Percentiles rank a stretch among this genome's conserved stretches.
Conservation (phyloP, 2,888 invertebrate genomes). For the Adela reaumurella region DNA sequence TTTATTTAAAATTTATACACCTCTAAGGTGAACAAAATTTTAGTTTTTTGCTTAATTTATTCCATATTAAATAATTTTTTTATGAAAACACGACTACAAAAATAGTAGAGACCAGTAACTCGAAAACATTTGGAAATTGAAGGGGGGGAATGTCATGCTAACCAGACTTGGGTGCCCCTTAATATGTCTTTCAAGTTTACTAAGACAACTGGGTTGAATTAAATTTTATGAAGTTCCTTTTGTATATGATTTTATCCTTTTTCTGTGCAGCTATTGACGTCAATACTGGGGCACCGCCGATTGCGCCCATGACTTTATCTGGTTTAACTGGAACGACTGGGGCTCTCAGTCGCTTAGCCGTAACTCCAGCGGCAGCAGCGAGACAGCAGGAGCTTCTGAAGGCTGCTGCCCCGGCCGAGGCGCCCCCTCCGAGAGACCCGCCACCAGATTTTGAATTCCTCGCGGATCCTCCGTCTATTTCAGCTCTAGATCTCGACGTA, state of each 20-base stretch:
- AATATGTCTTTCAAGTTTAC: too few species aligned
- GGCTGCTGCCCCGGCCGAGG: constrained; percentile 81
- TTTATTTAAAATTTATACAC: too few species aligned
- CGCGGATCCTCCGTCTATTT: constrained; percentile 97
- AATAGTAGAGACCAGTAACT: too few species aligned
- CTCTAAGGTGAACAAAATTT: too few species aligned
- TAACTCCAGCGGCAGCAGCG: constrained; percentile 75
- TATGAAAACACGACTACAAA: too few species aligned
- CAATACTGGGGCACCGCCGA: not conserved
- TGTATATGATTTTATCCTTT: not conserved
- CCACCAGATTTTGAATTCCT: constrained; percentile 91
- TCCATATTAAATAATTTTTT: too few species aligned
- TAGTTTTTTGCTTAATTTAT: too few species aligned
- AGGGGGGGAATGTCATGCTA: too few species aligned
- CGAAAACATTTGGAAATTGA: too few species aligned
- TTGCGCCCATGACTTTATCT: constrained; percentile 13
- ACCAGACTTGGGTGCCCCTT: too few species aligned
- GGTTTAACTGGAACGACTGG: constrained; percentile 30
- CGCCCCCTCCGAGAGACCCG: constrained; percentile 87
- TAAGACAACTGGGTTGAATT: too few species aligned
- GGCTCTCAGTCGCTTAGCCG: constrained; percentile 43
- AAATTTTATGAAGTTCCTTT: not conserved
- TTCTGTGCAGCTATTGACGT: not conserved
- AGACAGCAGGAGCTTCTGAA: constrained; percentile 86
- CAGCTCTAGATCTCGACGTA: constrained; percentile 95